Conservation (phyloP, 2,888 invertebrate genomes). For the Caprella mutica region DNA sequence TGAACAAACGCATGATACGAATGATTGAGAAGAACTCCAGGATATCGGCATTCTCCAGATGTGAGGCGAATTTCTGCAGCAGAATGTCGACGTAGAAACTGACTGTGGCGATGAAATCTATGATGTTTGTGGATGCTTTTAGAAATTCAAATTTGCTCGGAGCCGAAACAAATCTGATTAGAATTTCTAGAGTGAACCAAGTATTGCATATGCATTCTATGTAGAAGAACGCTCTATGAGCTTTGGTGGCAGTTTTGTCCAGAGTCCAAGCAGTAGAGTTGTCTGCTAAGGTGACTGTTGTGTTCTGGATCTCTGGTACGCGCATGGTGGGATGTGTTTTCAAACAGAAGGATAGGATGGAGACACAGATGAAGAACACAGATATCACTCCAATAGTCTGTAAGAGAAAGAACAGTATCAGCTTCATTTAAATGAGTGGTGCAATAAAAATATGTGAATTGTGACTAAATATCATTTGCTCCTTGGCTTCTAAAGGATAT, state of each 20-base stretch:
- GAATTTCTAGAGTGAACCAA: constrained; percentile 97
- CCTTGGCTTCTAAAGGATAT: no score
- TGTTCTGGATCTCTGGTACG: constrained; percentile 66
- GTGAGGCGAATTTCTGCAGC: constrained; percentile 76
- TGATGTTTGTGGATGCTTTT: constrained; percentile 93
- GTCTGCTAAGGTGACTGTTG: constrained; percentile 62
- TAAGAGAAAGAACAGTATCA: constrained; percentile 39
- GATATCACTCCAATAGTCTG: constrained; percentile 97
- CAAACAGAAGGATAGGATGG: constrained; percentile 97
- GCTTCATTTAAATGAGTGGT: neutral
- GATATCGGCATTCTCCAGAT: constrained; percentile 87
- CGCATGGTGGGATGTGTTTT: constrained; percentile 99
- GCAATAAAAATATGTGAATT: no score
- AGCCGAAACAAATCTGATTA: constrained; percentile 80
- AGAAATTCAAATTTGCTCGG: constrained; percentile 91
- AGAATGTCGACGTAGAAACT: constrained; percentile 94
- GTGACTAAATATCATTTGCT: no score
- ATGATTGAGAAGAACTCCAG: constrained; percentile 96
- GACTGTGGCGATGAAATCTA: constrained; percentile 96
- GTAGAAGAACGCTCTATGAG: constrained; percentile 94
- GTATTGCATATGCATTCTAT: constrained; percentile 97
- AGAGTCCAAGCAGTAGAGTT: constrained; percentile 68
- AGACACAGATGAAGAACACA: constrained; percentile 98
- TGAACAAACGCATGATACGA: constrained; percentile 93
- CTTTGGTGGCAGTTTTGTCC: constrained; percentile 78